Evolutionary conservation across 2,888 invertebrate genomes (phyloP).

Genomic region (Bimastos eiseni): DNA sequence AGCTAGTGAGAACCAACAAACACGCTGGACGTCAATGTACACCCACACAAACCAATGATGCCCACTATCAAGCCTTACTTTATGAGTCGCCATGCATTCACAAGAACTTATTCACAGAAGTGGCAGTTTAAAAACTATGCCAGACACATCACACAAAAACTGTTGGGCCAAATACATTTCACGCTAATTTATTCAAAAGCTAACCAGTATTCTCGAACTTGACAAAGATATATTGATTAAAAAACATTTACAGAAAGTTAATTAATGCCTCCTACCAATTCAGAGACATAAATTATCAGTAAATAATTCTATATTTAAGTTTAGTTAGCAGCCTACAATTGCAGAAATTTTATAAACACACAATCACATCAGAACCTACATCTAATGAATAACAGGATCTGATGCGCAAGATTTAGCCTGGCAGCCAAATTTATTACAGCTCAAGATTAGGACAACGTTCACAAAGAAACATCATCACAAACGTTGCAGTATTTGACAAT

Average conservation of each 20-base stretch:
- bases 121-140: neutral
- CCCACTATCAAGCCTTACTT: neutral
- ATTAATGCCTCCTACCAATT: neutral
- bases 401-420: no score
- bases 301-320: neutral
- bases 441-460: neutral
- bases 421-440: neutral
- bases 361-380: neutral
- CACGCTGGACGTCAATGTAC: neutral
- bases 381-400: neutral
- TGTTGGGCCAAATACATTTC: neutral
- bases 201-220: neutral
- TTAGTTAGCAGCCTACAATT: neutral
- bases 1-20: neutral
- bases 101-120: constrained; percentile 13
- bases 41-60: neutral
- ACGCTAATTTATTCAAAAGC: neutral
- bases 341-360: neutral
- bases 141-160: constrained; percentile 4
- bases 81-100: neutral
- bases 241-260: neutral
- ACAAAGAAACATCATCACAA: neutral
- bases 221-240: neutral
- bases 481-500: neutral
- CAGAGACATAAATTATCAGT: neutral